phyloP scores from a whole-genome alignment of 1,140 invertebrate species.

The Drosophila parabipectinata region DNA sequence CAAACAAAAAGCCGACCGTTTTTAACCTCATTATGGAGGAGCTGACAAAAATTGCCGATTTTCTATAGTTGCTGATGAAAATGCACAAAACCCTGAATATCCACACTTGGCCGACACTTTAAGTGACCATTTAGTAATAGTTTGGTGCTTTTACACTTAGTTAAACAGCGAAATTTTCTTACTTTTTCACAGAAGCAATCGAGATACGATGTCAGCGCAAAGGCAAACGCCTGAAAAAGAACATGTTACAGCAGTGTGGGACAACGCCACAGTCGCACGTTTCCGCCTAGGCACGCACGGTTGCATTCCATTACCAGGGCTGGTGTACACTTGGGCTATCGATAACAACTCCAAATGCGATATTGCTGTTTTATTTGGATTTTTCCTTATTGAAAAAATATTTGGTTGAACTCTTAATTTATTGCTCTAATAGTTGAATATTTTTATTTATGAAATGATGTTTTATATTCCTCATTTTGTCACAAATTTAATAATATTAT shows the following conservation, averaged over 20 bases:
- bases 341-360: neutral
- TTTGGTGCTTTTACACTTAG: constrained; percentile 40
- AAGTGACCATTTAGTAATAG: constrained; percentile 24
- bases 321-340: constrained; percentile 9
- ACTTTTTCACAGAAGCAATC: constrained; percentile 82
- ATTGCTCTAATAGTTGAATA: neutral
- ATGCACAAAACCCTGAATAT: constrained; percentile 35
- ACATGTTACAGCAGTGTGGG: constrained; percentile 79
- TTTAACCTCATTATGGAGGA: constrained; percentile 65
- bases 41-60: constrained; percentile 10
- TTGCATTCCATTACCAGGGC: constrained; percentile 49
- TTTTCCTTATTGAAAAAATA: neutral
- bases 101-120: constrained; percentile 11
- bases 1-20: constrained; percentile 51
- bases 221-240: constrained; percentile 84
- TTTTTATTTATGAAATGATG: neutral
- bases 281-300: constrained; percentile 57
- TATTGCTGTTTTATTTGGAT: neutral
- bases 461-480: neutral
- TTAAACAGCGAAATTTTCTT: constrained; percentile 61
- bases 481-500: neutral
- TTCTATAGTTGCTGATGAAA: constrained; percentile 8
- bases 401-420: neutral
- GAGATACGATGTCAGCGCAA: constrained; percentile 81
- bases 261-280: constrained; percentile 48